Percentiles rank a stretch among this genome's conserved stretches.
phyloP scores from a whole-genome alignment of 2,113 vertebrate genomes.

The Edolisoma coerulescens region DNA sequence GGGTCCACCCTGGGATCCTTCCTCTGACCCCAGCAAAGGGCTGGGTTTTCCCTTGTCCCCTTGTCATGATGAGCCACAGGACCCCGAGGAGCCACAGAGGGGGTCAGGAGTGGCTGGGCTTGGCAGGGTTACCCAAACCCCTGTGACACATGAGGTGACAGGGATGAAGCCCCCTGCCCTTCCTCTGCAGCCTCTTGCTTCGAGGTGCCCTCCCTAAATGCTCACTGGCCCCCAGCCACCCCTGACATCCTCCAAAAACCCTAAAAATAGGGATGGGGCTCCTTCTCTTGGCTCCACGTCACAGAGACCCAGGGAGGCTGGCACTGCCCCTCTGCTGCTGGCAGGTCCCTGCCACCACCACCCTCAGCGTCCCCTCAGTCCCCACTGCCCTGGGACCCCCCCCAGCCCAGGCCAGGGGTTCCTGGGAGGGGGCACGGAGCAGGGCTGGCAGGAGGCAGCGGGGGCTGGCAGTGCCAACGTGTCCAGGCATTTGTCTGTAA shows the following conservation, averaged over 20 bases:
- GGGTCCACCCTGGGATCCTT: not conserved
- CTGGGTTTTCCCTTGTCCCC: not conserved
- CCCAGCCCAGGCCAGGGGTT: not conserved
- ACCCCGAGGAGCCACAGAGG: no score
- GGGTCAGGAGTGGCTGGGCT: not conserved
- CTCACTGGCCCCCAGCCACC: not conserved
- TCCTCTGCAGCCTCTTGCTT: not conserved
- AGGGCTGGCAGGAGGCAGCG: not conserved
- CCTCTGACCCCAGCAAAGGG: not conserved
- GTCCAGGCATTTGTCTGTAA: slow-evolving; percentile 69
- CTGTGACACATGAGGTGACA: not conserved
- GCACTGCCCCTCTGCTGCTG: not conserved
- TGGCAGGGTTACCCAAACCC: not conserved
- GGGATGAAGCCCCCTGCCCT: accelerated
- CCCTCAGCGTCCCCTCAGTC: accelerated
- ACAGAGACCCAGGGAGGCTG: accelerated
- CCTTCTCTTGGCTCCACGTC: accelerated
- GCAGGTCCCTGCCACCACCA: not conserved
- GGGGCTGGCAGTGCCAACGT: not conserved
- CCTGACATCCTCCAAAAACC: not conserved
- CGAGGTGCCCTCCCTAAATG: not conserved
- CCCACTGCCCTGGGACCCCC: accelerated
- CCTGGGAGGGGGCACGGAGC: not conserved
- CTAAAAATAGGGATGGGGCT: not conserved
- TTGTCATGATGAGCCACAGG: not conserved